These are phyloP conservation scores for Potamilus streckersoni DNA, from an alignment of 1,140 invertebrate species.

Conservation along the genomic window DNA sequence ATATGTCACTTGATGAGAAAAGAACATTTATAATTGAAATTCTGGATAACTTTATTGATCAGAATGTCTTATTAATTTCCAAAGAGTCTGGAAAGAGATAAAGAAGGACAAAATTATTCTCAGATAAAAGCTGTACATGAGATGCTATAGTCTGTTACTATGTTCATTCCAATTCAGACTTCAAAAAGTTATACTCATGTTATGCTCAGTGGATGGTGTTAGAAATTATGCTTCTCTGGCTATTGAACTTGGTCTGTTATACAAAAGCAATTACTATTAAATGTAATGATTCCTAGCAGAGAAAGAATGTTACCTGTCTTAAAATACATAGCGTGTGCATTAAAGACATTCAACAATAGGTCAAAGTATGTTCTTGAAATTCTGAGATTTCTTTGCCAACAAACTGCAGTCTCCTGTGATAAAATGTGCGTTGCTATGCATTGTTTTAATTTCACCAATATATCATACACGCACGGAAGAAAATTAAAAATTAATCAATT, in stretches of 20 bases:
- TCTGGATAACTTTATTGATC: too few relatives aligned
- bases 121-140: background rate
- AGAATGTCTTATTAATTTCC: too few relatives aligned
- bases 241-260: constrained; percentile 2
- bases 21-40: too few relatives aligned
- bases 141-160: too few relatives aligned
- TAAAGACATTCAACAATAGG: background rate
- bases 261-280: background rate
- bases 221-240: background rate
- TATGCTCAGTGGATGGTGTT: background rate
- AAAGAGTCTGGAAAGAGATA: background rate
- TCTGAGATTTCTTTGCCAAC: constrained; percentile 1
- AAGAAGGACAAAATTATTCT: background rate
- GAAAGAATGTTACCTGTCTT: background rate
- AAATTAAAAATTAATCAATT: too few relatives aligned
- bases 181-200: background rate
- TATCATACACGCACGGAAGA: too few relatives aligned
- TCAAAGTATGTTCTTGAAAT: constrained; percentile 13
- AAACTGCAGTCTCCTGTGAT: too few relatives aligned
- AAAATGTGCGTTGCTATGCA: too few relatives aligned
- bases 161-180: background rate
- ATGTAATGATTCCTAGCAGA: background rate
- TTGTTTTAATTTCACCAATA: too few relatives aligned
- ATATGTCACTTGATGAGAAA: background rate
- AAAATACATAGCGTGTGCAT: background rate